phyloP scores from a whole-genome alignment of 2,113 vertebrate genomes.

The Dunckerocampus dactyliophorus region DNA sequence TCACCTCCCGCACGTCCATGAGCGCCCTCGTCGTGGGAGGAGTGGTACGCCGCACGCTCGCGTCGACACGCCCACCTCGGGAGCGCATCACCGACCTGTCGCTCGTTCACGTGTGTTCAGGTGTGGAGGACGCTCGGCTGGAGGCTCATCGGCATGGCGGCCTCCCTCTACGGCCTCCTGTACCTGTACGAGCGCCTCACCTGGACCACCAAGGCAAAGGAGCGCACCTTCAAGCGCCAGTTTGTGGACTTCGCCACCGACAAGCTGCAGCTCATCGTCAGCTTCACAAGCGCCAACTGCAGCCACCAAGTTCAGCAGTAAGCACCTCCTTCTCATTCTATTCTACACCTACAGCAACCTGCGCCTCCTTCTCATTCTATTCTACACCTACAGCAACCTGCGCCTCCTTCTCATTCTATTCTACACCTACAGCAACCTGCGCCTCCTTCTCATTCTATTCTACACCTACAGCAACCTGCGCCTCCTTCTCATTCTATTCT shows the following conservation, averaged over 20 bases:
- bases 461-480: no score
- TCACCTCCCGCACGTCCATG: slow-evolving; percentile 93
- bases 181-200: slow-evolving; percentile 89
- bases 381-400: no score
- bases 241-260: slow-evolving; percentile 93
- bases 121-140: slow-evolving; percentile 88
- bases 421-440: no score
- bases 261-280: slow-evolving; percentile 91
- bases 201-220: slow-evolving; percentile 92
- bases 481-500: no score
- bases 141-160: slow-evolving; percentile 83
- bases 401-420: no score
- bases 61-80: not conserved
- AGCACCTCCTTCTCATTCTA: slow-evolving; percentile 50
- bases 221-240: slow-evolving; percentile 88
- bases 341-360: no score
- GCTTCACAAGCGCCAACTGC: slow-evolving; percentile 90
- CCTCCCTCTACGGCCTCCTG: slow-evolving; percentile 84
- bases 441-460: no score
- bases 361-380: no score
- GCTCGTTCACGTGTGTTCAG: slow-evolving; percentile 49
- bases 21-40: slow-evolving; percentile 84
- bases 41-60: slow-evolving; percentile 78
- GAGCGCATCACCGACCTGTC: no score
- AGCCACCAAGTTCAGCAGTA: slow-evolving; percentile 97